Conservation (phyloP, 2,113 vertebrate genomes). For the Euleptes europaea region DNA sequence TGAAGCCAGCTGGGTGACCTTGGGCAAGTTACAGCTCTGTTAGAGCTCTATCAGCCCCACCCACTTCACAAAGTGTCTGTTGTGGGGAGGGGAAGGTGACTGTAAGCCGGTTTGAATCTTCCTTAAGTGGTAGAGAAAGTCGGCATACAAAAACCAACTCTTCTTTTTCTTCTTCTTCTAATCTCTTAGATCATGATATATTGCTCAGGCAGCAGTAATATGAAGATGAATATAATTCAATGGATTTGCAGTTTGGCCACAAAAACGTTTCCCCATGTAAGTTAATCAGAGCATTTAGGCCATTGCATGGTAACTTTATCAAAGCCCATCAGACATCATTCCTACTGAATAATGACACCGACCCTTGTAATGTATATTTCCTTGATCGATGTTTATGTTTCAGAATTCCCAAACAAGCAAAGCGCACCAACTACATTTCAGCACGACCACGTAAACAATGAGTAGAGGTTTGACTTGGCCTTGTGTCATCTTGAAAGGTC, state of each 20-base stretch:
- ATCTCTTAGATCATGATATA: neutral
- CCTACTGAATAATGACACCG: neutral
- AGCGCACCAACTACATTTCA: constrained; percentile 32
- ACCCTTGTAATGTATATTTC: neutral
- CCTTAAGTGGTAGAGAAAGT: no score
- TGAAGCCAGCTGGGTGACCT: no score
- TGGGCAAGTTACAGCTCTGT: no score
- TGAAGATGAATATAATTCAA: neutral
- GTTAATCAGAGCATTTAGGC: neutral
- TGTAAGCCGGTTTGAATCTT: no score
- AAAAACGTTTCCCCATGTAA: neutral
- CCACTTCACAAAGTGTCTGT: no score
- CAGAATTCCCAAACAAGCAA: constrained; percentile 33
- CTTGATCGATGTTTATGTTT: neutral
- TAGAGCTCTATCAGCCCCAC: no score
- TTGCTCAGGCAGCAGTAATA: neutral
- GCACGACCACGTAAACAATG: constrained; percentile 26
- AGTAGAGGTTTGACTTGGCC: constrained; percentile 50
- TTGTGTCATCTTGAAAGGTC: constrained; percentile 62
- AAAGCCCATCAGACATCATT: neutral
- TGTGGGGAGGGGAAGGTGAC: no score
- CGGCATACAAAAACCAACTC: no score
- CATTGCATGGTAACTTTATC: neutral
- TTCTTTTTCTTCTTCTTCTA: no score
- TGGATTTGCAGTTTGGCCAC: constrained; percentile 6